Evolutionary conservation across 2,888 invertebrate species (phyloP).

Genomic region (Pinctada fucata): DNA sequence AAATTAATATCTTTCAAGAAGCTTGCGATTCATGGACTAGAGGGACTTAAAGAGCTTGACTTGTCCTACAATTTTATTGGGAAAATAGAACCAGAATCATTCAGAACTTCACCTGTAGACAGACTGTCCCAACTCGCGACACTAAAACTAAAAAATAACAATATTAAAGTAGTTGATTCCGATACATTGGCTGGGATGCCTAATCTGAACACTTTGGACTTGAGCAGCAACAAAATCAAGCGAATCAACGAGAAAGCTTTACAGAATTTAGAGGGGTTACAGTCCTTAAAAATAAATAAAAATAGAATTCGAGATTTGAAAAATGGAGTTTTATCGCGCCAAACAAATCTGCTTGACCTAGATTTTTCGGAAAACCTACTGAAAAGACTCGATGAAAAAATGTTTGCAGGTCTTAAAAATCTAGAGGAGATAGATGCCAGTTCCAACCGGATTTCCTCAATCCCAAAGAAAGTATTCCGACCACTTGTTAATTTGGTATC

Average conservation of each 20-base stretch:
- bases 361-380: slow-evolving; percentile 59
- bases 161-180: slow-evolving; percentile 48
- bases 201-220: slow-evolving; percentile 58
- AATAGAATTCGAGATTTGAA: slow-evolving; percentile 51
- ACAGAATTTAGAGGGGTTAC: slow-evolving; percentile 50
- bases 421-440: slow-evolving; percentile 58
- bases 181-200: slow-evolving; percentile 56
- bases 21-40: slow-evolving; percentile 55
- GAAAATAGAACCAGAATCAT: slow-evolving; percentile 56
- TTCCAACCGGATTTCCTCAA: slow-evolving; percentile 50
- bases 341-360: slow-evolving; percentile 52
- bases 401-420: slow-evolving; percentile 54
- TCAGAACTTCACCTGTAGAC: slow-evolving; percentile 54
- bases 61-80: slow-evolving; percentile 60
- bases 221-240: slow-evolving; percentile 59
- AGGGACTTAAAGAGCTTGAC: slow-evolving; percentile 56
- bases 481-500: slow-evolving; percentile 52
- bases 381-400: slow-evolving; percentile 46
- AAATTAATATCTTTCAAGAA: slow-evolving; percentile 52
- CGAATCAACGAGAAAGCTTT: slow-evolving; percentile 52
- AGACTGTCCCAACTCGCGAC: slow-evolving; percentile 58
- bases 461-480: slow-evolving; percentile 53
- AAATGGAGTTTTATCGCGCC: slow-evolving; percentile 51
- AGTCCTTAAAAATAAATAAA: slow-evolving; percentile 54
- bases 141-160: slow-evolving; percentile 60